Evolutionary conservation across 1,140 invertebrate genomes (phyloP).

Genomic region (Homarus americanus): DNA sequence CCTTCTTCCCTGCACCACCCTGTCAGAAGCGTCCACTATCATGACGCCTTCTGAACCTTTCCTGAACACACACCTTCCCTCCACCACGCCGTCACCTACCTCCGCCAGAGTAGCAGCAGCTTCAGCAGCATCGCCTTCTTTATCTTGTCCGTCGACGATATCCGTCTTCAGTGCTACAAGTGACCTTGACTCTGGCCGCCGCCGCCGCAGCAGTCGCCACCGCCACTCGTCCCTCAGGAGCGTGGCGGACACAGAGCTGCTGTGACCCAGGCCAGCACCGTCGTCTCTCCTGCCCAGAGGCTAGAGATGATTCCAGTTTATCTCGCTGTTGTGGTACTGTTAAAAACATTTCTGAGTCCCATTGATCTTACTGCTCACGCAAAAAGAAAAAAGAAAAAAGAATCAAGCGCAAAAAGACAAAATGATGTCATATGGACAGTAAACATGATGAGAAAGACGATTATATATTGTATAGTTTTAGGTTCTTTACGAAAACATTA

Average conservation of each 20-base stretch:
- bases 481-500: neutral
- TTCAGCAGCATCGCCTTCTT: neutral
- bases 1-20: neutral
- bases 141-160: conserved; percentile 13
- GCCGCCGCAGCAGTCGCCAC: neutral
- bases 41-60: neutral
- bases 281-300: neutral
- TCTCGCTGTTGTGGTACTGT: conserved; percentile 15
- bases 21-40: neutral
- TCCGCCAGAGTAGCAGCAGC: conserved; percentile 6
- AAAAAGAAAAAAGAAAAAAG: neutral
- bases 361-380: neutral
- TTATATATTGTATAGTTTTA: neutral
- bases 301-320: neutral
- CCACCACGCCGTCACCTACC: neutral
- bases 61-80: neutral
- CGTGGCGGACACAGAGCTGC: neutral
- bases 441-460: neutral
- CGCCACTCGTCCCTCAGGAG: neutral
- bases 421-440: neutral
- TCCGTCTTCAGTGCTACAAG: conserved; percentile 53
- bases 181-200: conserved; percentile 45
- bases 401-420: neutral
- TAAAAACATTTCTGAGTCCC: neutral
- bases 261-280: conserved; percentile 22